Evolutionary conservation across 2,888 invertebrate species (phyloP).

Genomic region (Caenorhabditis sp.): DNA sequence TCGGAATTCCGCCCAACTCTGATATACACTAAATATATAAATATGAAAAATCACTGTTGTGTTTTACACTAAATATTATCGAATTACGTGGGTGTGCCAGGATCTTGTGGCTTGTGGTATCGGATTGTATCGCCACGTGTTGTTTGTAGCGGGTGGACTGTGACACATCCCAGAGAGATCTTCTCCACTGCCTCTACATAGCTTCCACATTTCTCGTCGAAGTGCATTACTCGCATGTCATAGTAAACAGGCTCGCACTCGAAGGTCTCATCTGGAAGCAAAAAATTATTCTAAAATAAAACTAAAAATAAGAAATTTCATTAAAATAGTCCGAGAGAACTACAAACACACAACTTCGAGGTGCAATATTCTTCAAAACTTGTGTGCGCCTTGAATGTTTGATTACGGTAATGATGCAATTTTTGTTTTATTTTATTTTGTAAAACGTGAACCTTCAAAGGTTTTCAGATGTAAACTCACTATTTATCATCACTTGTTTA

Average conservation of each 20-base stretch:
- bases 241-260: neutral
- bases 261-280: neutral
- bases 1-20: too few species aligned
- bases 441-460: too few species aligned
- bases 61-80: too few species aligned
- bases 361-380: too few species aligned
- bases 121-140: neutral
- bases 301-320: too few species aligned
- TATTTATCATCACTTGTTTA: neutral
- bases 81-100: neutral
- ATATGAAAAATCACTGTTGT: too few species aligned
- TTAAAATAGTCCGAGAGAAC: too few species aligned
- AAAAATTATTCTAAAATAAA: too few species aligned
- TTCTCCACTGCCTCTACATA: neutral
- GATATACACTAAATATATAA: too few species aligned
- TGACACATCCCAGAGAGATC: neutral
- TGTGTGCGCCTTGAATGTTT: too few species aligned
- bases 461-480: neutral
- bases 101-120: neutral
- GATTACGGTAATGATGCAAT: too few species aligned
- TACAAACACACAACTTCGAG: too few species aligned
- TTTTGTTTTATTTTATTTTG: neutral
- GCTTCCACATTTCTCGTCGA: neutral
- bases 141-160: neutral
- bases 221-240: neutral